phyloP scores from a whole-genome alignment of 2,888 invertebrate species.

The Prenolepis imparis region DNA sequence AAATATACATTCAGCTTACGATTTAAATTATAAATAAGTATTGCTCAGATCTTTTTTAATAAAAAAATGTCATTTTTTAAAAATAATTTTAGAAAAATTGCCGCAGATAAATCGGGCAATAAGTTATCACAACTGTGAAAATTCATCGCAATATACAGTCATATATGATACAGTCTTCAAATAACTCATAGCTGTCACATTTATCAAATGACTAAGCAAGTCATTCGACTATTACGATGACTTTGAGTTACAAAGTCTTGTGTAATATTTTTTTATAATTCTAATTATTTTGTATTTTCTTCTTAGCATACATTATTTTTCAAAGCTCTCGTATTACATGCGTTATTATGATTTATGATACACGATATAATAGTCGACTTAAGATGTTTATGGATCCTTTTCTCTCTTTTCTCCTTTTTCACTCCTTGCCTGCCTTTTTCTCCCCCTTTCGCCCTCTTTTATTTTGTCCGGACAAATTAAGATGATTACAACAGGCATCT shows the following conservation, averaged over 20 bases:
- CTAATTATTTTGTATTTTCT: not conserved
- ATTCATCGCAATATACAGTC: not conserved
- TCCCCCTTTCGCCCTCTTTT: not conserved
- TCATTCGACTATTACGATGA: not conserved
- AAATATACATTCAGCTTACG: not conserved
- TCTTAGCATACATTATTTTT: no score
- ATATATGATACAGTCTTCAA: not conserved
- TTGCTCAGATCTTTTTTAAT: not conserved
- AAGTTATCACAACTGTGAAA: not conserved
- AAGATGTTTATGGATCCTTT: no score
- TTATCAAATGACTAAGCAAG: not conserved
- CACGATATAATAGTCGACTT: not conserved
- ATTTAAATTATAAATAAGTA: conserved; percentile 10
- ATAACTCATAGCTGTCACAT: not conserved
- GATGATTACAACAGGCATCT: conserved; percentile 13
- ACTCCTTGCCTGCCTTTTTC: not conserved
- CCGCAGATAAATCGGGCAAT: not conserved
- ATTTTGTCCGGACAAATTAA: not conserved
- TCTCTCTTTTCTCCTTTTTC: not conserved
- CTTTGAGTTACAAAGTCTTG: not conserved
- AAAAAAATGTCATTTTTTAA: not conserved
- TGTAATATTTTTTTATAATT: not conserved
- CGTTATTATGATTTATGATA: not conserved
- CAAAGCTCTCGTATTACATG: not conserved
- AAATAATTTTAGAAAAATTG: not conserved